Evolutionary conservation across 2,113 vertebrate genomes (phyloP), one percentile per base, ranked within the genome.

Genomic region (Eubucco bourcierii): DNA sequence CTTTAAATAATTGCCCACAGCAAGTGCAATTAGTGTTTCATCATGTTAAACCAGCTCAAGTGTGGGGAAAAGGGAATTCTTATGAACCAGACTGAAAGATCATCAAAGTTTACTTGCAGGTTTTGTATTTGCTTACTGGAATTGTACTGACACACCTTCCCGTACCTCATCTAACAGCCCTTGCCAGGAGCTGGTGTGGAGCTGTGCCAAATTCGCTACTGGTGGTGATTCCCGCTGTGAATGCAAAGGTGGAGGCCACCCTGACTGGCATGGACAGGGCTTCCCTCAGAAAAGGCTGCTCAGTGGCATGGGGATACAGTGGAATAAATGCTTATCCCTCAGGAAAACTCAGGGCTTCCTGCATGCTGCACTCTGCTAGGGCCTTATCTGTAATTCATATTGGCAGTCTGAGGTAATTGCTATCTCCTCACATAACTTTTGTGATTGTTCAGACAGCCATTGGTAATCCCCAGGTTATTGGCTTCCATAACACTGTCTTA

Each of bases 41-140:
- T 91, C 94, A 93, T 28, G 19, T 53, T 92, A 84, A 65, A 63
- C 29, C 56, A 95, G 47, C 71, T 83, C 33, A 47, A 94, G 70
- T 91, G 91, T 13, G 28, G 93, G 93, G 81, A 85, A 94, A 74
- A 94, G 93, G 88, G 76, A 95, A 88, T 80, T 78, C 83, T 28
- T 63, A 47, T 47, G 91, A 80, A 95, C 85, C 50, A 56, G 58
- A 72, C 23, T 33, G 73, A 85, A 87, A 83, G 58, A 76, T 76
- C 80, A 73, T 44, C 66, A 19, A 56, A 41, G 80, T 74, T 95
- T 75, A 65, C 29, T 83, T 71, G 84, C 18, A 87, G 74, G 50
- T 41, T 34, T 14, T 3, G 24, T 63, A 59, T 93, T 87, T 94
- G 31, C 90, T 92, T 55, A 63, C 71, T 82, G 12, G 29, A 79